Conservation (phyloP, 1,140 invertebrate genomes). For the Drosophila nannoptera region DNA sequence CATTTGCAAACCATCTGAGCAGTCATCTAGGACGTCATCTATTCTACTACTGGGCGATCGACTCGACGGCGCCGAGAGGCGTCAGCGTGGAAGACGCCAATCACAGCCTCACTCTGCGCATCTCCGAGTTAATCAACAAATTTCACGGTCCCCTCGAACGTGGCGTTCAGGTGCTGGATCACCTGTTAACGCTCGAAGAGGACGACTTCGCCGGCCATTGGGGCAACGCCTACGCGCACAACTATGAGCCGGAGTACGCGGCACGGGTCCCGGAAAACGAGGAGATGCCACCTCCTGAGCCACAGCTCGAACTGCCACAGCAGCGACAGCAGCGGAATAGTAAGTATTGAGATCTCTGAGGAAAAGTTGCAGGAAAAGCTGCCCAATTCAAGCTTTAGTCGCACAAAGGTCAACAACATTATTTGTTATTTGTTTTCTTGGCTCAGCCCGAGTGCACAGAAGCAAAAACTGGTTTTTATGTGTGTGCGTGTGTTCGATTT, state of each 20-base stretch:
- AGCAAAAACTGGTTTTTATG: constrained; percentile 56
- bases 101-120: constrained; percentile 80
- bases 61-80: constrained; percentile 42
- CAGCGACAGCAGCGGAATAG: constrained; percentile 38
- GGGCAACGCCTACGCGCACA: constrained; percentile 75
- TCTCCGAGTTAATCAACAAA: constrained; percentile 80
- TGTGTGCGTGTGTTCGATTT: constrained; percentile 19
- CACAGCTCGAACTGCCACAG: constrained; percentile 11
- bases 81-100: constrained; percentile 32
- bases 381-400: constrained; percentile 27
- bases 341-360: constrained; percentile 38
- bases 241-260: constrained; percentile 73
- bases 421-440: constrained; percentile 42
- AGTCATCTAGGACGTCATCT: constrained; percentile 79
- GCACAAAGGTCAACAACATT: constrained; percentile 64
- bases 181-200: constrained; percentile 80
- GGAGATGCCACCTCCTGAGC: constrained; percentile 54
- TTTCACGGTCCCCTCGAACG: constrained; percentile 77
- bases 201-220: constrained; percentile 78
- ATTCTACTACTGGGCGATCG: constrained; percentile 80
- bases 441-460: constrained; percentile 29
- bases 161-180: constrained; percentile 80
- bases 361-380: constrained; percentile 10
- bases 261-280: constrained; percentile 62
- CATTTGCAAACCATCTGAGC: constrained; percentile 73